A percentile compares a stretch with the other conserved stretches of the same genome.
phyloP scores from a whole-genome alignment of 2,797 vertebrate species.

The Galaxias olidus region DNA sequence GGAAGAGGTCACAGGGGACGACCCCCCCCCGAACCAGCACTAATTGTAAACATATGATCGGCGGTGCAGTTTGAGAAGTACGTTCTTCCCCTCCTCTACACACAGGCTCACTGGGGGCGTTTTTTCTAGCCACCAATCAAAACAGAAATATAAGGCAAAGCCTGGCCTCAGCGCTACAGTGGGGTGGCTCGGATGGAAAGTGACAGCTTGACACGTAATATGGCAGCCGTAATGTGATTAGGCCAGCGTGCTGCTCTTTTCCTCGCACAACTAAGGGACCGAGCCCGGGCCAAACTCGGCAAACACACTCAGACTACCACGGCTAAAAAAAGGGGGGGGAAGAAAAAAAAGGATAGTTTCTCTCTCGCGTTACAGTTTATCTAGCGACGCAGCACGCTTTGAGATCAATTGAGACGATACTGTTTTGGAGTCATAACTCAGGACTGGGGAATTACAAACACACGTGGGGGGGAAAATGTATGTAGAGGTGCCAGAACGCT shows the following conservation, averaged over 20 bases:
- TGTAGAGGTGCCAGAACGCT: neutral
- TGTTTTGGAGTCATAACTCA: constrained; percentile 76
- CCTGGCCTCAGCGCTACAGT: constrained; percentile 49
- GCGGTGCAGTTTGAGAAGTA: constrained; percentile 38
- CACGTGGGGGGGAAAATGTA: constrained; percentile 50
- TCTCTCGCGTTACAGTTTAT: constrained; percentile 57
- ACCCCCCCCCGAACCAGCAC: constrained; percentile 34
- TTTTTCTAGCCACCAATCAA: constrained; percentile 73
- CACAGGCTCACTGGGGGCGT: constrained; percentile 47
- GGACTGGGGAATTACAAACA: constrained; percentile 77
- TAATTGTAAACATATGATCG: constrained; percentile 77
- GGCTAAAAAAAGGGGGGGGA: constrained; percentile 51
- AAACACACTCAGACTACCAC: constrained; percentile 68
- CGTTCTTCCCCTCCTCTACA: constrained; percentile 18
- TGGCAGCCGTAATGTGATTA: constrained; percentile 84
- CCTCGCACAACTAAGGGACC: constrained; percentile 58
- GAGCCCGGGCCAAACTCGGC: constrained; percentile 70
- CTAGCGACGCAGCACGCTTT: constrained; percentile 69
- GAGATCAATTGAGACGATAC: constrained; percentile 75
- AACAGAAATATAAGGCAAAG: constrained; percentile 72
- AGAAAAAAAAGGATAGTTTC: constrained; percentile 22
- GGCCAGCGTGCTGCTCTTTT: constrained; percentile 72
- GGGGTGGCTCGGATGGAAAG: constrained; percentile 77
- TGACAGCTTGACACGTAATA: constrained; percentile 85
- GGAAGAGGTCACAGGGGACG: constrained; percentile 63